Evolutionary conservation across 2,113 vertebrate species (phyloP).

Genomic region (Phasianus colchicus): DNA sequence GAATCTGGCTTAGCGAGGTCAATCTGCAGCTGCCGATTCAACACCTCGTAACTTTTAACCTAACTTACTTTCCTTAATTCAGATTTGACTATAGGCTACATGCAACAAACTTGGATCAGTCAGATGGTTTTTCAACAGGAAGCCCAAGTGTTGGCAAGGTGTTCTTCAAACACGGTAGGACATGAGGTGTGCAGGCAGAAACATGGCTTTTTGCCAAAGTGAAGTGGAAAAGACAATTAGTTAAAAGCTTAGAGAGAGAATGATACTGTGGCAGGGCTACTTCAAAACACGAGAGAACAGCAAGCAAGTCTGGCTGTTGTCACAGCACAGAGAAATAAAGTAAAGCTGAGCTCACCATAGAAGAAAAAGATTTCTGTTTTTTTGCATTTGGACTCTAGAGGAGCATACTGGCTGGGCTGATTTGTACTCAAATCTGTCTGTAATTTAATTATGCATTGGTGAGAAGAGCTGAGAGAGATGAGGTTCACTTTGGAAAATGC

Average conservation of each 20-base stretch:
- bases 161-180: background rate
- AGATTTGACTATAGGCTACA: background rate
- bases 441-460: background rate
- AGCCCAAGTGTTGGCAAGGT: background rate
- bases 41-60: too few relatives aligned
- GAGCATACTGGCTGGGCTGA: background rate
- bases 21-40: too few relatives aligned
- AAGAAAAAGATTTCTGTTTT: background rate
- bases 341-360: background rate
- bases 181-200: background rate
- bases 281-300: background rate
- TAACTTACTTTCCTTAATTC: too few relatives aligned
- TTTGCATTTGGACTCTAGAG: background rate
- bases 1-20: too few relatives aligned
- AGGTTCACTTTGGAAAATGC: background rate
- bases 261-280: background rate
- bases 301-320: background rate
- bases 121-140: background rate
- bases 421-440: background rate
- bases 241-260: background rate
- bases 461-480: background rate
- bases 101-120: background rate
- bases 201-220: background rate
- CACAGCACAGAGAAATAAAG: background rate
- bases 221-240: background rate